Evolutionary conservation across 2,888 invertebrate genomes (phyloP), one percentile per base, ranked within the genome.

Genomic region (Conus canariensis): DNA sequence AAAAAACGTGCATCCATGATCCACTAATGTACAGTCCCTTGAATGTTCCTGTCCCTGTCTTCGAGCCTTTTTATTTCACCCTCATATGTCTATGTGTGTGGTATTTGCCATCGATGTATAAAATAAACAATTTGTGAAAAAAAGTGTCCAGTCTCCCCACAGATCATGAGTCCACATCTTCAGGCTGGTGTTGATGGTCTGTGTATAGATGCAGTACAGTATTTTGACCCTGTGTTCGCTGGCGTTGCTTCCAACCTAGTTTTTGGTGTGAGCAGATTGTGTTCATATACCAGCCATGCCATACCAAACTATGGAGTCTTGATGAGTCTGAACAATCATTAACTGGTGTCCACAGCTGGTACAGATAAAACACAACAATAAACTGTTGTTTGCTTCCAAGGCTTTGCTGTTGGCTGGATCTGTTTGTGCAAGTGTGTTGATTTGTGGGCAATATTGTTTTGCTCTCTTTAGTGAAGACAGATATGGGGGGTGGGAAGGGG

Each of bases 161-260:
- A 30, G 22, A 60, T 67, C 19, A 67, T 25, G 67, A 30, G 67
- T 67, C 86, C 86, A 83, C 83, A 83, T 60, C 22, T 60, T 85
- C 60, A 19, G 16, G 86, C 19, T n/a, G 10, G 45, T 67, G 14
- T 67, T 86, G 60, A 25, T 60, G 60, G 25, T 64, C 67, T 67
- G 67, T 83, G 86, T 86, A 86, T 86, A 86, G 86, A 86, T 60
- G 86, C 86, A 86, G 86, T 85, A 67, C 86, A 86, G 86, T 86
- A 86, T 86, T 86, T 86, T 86, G 45, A 86, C 45, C 86, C 86
- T 67, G 86, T 86, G 86, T 86, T 86, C 86, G 67, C 86, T 86
- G 86, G 86, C 45, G 64, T 86, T 86, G 86, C 86, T 86, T 86
- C 86, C 86, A 86, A 86, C 67, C 67, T 86, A 86, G 86, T 64